Base-by-base conservation (phyloP, 2,113 vertebrate genomes). In the Lepidothrix coronata region DNA sequence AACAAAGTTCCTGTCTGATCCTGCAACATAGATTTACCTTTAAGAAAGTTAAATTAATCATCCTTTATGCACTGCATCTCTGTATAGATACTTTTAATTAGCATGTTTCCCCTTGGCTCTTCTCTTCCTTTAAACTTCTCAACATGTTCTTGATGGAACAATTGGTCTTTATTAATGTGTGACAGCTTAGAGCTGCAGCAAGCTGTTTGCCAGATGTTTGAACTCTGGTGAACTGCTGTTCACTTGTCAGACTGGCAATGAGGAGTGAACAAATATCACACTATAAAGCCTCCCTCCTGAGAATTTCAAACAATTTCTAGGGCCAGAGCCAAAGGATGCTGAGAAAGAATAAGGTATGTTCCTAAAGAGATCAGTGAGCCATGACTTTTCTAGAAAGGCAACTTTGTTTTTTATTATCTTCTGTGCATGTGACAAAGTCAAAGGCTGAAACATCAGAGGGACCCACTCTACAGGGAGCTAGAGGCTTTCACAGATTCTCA, bases 121-220 rank as follows among this genome's bases (percentile, higher is more conserved):
- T 63, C 83, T 96, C 59, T 84, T 93, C 91, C 88, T 94, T 94
- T 85, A 90, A 92, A 88, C 82, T 97, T 97, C 95, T 89, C 68
- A 71, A 70, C 78, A 31, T 93, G 93, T 91, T 97, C 95, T 96
- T 97, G 96, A 94, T 21, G 22, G 94, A 96, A 96, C 95, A 97
- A 97, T 96, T 95, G 94, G 91, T 96, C 94, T 94, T 68, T 96
- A 94, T 95, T 93, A 96, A 75, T 93, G 81, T 85, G 75, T 84
- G 95, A 95, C 93, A 96, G 93, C 93, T 93, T 9, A 51, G 75
- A 97, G 91, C 93, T 96, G 95, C 91, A 89, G 95, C 5, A 93
- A 97, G 96, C 93, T 94, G 82, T 91, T 89, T 96, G 95, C 95
- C 97, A 98, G 97, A 97, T 96, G 97, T 97, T 88, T 97, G 96